These are phyloP conservation scores for Heliconius hermathena DNA, from an alignment of 1,140 invertebrate species.

Conservation along the genomic window DNA sequence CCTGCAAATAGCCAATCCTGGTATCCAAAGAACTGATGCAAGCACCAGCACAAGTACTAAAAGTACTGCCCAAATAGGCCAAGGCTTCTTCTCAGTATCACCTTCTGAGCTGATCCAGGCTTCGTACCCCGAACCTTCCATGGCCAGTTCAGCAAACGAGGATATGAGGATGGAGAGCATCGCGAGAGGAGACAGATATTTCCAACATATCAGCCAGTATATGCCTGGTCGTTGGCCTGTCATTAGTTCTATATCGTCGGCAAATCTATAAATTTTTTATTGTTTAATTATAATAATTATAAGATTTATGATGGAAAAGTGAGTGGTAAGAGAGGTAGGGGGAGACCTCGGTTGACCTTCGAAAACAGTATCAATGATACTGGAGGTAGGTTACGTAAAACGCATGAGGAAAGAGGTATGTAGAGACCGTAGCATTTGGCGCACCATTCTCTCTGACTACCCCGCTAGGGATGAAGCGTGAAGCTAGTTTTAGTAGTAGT, in stretches of 20 bases:
- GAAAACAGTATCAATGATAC: too few species aligned
- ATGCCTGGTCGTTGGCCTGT: conserved; percentile 92
- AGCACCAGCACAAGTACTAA: conserved; percentile 89
- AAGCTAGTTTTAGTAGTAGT: too few species aligned
- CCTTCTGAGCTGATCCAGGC: conserved; percentile 91
- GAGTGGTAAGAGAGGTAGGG: too few species aligned
- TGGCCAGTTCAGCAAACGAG: conserved; percentile 91
- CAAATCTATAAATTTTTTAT: conserved; percentile 83
- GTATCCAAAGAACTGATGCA: conserved; percentile 94
- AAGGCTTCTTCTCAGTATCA: conserved; percentile 87
- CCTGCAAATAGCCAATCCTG: conserved; percentile 91
- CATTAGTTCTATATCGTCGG: conserved; percentile 97
- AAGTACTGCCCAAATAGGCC: conserved; percentile 94
- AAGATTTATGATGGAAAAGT: too few species aligned
- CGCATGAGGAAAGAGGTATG: too few species aligned
- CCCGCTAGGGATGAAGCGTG: too few species aligned
- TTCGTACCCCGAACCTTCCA: conserved; percentile 90
- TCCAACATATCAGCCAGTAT: conserved; percentile 97
- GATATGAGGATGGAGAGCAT: conserved; percentile 94
- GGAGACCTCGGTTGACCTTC: too few species aligned
- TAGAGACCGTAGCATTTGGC: too few species aligned
- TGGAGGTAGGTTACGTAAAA: too few species aligned
- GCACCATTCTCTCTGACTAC: too few species aligned
- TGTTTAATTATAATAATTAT: too few species aligned
- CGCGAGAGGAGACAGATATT: conserved; percentile 94